Conservation (phyloP, 2,113 vertebrate genomes). For the Mohoua ochrocephala region DNA sequence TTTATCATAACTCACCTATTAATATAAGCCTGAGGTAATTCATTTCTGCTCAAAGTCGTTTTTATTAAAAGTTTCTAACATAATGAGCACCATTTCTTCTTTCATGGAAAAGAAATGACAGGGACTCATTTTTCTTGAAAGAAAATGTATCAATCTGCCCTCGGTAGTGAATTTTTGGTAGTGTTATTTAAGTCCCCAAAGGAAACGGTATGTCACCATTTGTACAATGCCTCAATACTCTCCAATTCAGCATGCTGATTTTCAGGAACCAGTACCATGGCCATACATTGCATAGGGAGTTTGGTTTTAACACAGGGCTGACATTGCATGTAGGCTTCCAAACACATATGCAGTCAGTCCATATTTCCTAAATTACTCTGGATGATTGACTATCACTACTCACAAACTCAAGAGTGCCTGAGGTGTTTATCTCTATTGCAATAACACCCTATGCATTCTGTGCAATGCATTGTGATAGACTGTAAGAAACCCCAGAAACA, state of each 20-base stretch:
- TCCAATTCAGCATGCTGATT: not conserved
- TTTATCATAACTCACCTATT: not conserved
- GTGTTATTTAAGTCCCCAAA: not conserved
- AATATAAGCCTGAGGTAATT: not conserved
- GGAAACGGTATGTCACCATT: not conserved
- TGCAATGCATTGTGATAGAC: not conserved
- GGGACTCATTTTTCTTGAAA: not conserved
- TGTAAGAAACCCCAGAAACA: not conserved
- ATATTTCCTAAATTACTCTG: not conserved
- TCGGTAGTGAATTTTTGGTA: not conserved
- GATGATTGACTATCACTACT: not conserved
- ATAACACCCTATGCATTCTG: not conserved
- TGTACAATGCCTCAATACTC: not conserved
- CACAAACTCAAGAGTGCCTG: not conserved
- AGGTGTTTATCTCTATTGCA: not conserved
- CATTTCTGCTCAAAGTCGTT: not conserved
- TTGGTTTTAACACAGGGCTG: not conserved
- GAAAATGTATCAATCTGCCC: not conserved
- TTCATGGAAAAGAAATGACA: not conserved
- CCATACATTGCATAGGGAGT: not conserved
- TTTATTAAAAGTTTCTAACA: not conserved
- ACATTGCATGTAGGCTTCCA: not conserved
- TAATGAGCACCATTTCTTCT: not conserved
- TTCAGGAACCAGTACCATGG: not conserved
- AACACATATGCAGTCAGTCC: not conserved